A percentile compares a stretch with the other conserved stretches of the same genome.
These are phyloP conservation scores for Plectus sambesii DNA, from an alignment of 1,140 invertebrate genomes.

Conservation along the genomic window DNA sequence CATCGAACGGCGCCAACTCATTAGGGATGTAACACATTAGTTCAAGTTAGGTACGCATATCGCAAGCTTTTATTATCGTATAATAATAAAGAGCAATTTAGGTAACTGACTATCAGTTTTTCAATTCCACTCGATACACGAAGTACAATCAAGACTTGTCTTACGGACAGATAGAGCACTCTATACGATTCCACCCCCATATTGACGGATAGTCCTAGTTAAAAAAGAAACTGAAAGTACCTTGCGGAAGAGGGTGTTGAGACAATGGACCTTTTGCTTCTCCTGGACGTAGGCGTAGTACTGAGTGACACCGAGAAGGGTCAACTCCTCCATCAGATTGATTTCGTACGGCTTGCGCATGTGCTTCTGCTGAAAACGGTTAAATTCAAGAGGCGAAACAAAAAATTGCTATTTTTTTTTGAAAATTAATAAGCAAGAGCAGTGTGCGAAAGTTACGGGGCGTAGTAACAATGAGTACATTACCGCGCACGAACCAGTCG, in stretches of 20 bases:
- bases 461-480: no score
- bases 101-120: no score
- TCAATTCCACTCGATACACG: no score
- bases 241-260: constrained; percentile 99
- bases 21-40: no score
- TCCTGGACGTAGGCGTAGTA: constrained; percentile 99
- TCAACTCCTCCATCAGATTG: constrained; percentile 99
- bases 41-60: not conserved
- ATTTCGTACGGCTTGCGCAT: constrained; percentile 94
- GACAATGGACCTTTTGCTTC: constrained; percentile 97
- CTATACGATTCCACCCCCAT: no score
- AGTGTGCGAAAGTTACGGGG: no score
- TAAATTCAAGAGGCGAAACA: constrained; percentile 27
- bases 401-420: constrained; percentile 11
- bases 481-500: no score
- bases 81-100: no score
- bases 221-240: constrained; percentile 51
- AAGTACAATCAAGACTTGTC: no score
- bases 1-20: no score
- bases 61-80: no score
- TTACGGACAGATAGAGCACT: no score
- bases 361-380: constrained; percentile 77
- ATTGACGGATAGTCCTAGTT: not conserved
- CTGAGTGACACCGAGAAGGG: constrained; percentile 96
- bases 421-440: not conserved